These are phyloP conservation scores for Botrylloides violaceus DNA, from an alignment of 23 tunicate species.

Conservation along the genomic window DNA sequence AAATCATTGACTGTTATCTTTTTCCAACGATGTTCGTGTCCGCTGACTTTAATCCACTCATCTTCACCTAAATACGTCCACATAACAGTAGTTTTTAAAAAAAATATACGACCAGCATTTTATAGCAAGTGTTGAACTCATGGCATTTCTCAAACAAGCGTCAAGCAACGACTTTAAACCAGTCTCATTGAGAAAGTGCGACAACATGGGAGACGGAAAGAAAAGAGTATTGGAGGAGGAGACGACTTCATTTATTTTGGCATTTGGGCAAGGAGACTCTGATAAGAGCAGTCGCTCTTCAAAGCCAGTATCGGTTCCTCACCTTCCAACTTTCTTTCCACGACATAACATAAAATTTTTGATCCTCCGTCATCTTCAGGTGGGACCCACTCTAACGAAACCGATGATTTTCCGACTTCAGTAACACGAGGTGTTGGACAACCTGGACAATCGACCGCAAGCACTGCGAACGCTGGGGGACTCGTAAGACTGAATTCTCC, in stretches of 20 bases:
- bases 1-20: slow-evolving; percentile 39
- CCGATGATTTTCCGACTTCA: slow-evolving; percentile 52
- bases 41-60: slow-evolving; percentile 66
- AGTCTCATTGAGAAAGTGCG: no score
- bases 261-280: no score
- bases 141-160: no score
- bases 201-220: no score
- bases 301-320: no score
- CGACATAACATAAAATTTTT: slow-evolving; percentile 65
- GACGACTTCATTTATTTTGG: no score
- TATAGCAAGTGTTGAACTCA: no score
- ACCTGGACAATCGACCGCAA: slow-evolving; percentile 45
- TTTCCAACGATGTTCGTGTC: slow-evolving; percentile 43
- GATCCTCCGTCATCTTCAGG: slow-evolving; percentile 94
- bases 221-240: no score
- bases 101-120: no score
- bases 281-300: no score
- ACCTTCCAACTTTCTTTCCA: slow-evolving; percentile 63
- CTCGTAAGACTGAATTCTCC: slow-evolving; percentile 51
- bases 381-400: slow-evolving; percentile 51
- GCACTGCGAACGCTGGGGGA: slow-evolving; percentile 48
- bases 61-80: slow-evolving; percentile 38
- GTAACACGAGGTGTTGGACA: slow-evolving; percentile 40
- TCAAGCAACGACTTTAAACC: no score
- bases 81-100: no score